These are phyloP conservation scores for Trachymyrmex cornetzi DNA, from an alignment of 1,140 invertebrate species.

Conservation along the genomic window DNA sequence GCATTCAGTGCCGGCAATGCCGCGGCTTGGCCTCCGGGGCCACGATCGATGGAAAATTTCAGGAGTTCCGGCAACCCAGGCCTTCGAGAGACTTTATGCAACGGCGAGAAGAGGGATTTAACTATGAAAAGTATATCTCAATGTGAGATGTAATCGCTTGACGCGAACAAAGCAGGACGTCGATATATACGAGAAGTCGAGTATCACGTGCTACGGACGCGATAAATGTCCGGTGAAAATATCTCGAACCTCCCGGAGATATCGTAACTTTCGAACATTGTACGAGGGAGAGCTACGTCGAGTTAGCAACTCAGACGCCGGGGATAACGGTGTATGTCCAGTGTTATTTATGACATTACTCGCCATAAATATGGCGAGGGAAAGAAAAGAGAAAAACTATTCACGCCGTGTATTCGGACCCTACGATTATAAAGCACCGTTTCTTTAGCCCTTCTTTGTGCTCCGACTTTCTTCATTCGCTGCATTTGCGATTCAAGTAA, in stretches of 20 bases:
- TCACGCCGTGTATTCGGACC: slow-evolving; percentile 22
- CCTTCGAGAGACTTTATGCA: not conserved
- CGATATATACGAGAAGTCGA: not conserved
- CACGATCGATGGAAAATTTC: slow-evolving; percentile 75
- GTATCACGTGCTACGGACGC: slow-evolving; percentile 34
- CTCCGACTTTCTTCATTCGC: not conserved
- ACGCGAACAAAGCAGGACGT: not conserved
- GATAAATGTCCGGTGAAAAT: slow-evolving; percentile 55
- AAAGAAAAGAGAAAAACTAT: slow-evolving; percentile 6
- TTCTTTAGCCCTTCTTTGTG: slow-evolving; percentile 8
- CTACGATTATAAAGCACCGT: slow-evolving; percentile 43
- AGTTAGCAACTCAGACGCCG: slow-evolving; percentile 51
- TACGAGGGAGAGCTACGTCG: slow-evolving; percentile 21
- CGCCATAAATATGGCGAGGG: slow-evolving; percentile 59
- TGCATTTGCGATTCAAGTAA: not conserved
- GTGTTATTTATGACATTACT: slow-evolving; percentile 64
- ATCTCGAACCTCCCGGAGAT: slow-evolving; percentile 30
- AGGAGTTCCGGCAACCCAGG: slow-evolving; percentile 40
- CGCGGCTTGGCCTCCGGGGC: slow-evolving; percentile 60
- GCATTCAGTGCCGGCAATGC: slow-evolving; percentile 80
- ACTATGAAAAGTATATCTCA: slow-evolving; percentile 3
- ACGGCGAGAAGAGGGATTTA: not conserved
- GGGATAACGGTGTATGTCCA: slow-evolving; percentile 43
- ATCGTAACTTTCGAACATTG: slow-evolving; percentile 54
- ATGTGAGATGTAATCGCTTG: not conserved